Evolutionary conservation across 1,140 invertebrate genomes (phyloP), one percentile per base, ranked within the genome.

Genomic region (Papilio aristodemus): DNA sequence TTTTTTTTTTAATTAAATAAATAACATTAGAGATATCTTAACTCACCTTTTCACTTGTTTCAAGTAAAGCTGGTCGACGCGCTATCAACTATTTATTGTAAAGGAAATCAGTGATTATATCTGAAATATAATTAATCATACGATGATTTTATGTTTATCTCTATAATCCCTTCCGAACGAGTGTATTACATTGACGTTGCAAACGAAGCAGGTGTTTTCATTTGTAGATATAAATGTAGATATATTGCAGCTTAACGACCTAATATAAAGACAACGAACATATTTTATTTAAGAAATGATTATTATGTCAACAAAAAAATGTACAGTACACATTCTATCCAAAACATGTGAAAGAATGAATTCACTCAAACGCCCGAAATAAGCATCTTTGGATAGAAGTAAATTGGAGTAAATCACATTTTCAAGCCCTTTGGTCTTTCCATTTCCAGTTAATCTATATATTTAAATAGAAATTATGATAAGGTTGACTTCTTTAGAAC

Each of bases 61-160:
- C 59, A 62, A 38, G 27, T 37, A 38, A 9, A 19, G 5, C 36
- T 19, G 10, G 14, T n/a, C 14, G 7, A 62, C 38, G 14, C 10
- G 17, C 14, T n/a, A 37, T 19, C 59, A 62, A 38, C 59, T 39
- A 38, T 62, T 62, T 62, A 62, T 36, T 62, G 14, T 19, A 14
- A 38, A 14, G 36, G 32, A 62, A 38, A 62, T 62, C 14, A 17
- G 7, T 62, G 59, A 62, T 36, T 10, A 37, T 62, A 38, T 38
- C 59, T 62, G 14, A 38, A 62, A 38, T 17, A 38, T 62, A 38
- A 62, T 62, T 62, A 62, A 62, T 62, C 17, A 62, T 14, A 32
- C 8, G 25, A 14, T 25, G n/a, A 32, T 32, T 62, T 19, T 11
- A 17, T 38, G 19, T 39, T 36, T 39, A 62, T 62, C 59, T 62